Evolutionary conservation across 2,888 invertebrate genomes (phyloP).

Genomic region (Laothoe populi): DNA sequence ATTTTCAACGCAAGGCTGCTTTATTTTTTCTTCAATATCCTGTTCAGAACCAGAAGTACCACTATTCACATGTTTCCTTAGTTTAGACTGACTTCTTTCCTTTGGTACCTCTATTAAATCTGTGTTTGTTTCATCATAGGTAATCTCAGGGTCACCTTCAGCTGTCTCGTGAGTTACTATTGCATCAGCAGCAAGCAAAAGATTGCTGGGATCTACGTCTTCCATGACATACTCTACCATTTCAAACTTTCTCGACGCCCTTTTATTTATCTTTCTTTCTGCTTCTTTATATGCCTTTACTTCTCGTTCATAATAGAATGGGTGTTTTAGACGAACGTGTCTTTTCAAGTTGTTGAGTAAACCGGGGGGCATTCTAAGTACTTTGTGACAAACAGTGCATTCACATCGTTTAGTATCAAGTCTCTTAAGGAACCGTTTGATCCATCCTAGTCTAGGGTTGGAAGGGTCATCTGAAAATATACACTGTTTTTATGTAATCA

Average conservation of each 20-base stretch:
- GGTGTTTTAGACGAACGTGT: slow-evolving; percentile 26
- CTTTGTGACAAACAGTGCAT: slow-evolving; percentile 28
- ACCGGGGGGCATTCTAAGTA: neutral
- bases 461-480: slow-evolving; percentile 11
- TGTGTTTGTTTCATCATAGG: neutral
- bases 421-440: slow-evolving; percentile 22
- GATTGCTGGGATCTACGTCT: slow-evolving; percentile 21
- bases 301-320: slow-evolving; percentile 25
- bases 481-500: neutral
- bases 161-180: neutral
- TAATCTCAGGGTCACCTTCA: neutral
- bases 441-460: slow-evolving; percentile 16
- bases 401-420: slow-evolving; percentile 5
- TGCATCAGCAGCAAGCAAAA: neutral
- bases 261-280: neutral
- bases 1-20: slow-evolving; percentile 13
- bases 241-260: neutral
- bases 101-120: neutral
- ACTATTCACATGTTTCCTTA: neutral
- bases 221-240: slow-evolving; percentile 21
- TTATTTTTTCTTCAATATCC: slow-evolving; percentile 23
- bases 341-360: slow-evolving; percentile 28
- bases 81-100: neutral
- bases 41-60: slow-evolving; percentile 9
- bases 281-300: neutral